These are phyloP conservation scores for Steromphala cineraria DNA, from an alignment of 2,888 invertebrate genomes.

Conservation along the genomic window DNA sequence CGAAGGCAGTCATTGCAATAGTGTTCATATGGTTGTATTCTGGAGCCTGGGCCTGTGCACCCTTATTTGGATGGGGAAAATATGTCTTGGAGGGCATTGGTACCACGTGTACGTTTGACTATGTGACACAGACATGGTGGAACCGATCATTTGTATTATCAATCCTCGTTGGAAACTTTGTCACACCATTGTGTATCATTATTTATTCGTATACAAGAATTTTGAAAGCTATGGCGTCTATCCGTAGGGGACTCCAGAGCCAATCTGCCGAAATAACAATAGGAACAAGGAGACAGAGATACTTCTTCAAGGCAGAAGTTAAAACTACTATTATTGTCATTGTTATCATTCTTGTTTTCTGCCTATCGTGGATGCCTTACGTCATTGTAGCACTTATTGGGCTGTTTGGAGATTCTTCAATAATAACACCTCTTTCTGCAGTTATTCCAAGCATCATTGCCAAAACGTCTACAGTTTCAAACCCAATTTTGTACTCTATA, in stretches of 20 bases:
- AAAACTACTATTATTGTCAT: slow-evolving; percentile 36
- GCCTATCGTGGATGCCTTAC: slow-evolving; percentile 89
- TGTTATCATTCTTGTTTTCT: slow-evolving; percentile 79
- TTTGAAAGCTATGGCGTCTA: slow-evolving; percentile 29
- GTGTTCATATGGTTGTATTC: slow-evolving; percentile 34
- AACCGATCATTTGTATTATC: slow-evolving; percentile 33
- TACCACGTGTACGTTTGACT: slow-evolving; percentile 47
- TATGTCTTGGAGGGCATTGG: slow-evolving; percentile 42
- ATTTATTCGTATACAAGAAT: slow-evolving; percentile 37
- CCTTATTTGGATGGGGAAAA: slow-evolving; percentile 34
- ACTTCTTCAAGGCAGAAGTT: slow-evolving; percentile 31
- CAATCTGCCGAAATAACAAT: slow-evolving; percentile 29
- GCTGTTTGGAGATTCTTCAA: slow-evolving; percentile 80
- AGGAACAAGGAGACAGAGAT: slow-evolving; percentile 20
- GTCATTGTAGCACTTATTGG: slow-evolving; percentile 85
- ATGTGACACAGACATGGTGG: slow-evolving; percentile 20
- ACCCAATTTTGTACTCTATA: slow-evolving; percentile 75
- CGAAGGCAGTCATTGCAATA: slow-evolving; percentile 26
- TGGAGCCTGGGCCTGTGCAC: slow-evolving; percentile 34
- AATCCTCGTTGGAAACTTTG: slow-evolving; percentile 36
- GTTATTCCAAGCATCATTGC: slow-evolving; percentile 85
- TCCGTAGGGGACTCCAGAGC: slow-evolving; percentile 22
- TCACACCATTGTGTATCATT: slow-evolving; percentile 32
- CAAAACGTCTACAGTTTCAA: slow-evolving; percentile 81
- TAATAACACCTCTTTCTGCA: slow-evolving; percentile 82